Evolutionary conservation across 2,888 invertebrate species (phyloP), one percentile per base, ranked within the genome.

Genomic region (Carabus problematicus): DNA sequence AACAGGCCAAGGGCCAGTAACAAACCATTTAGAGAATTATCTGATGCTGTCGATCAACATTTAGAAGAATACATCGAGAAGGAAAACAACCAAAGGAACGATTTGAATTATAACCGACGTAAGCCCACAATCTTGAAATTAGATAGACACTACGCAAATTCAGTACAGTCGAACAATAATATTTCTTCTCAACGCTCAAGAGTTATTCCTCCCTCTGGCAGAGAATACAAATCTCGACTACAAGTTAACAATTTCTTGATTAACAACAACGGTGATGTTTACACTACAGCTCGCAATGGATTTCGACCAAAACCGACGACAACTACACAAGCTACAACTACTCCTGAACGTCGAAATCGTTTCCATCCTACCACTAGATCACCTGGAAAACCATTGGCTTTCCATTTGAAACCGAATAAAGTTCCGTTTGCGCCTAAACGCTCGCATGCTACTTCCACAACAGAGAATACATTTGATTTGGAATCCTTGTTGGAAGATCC

Each of bases 401-500:
- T 76, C 68, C 74, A 78, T 54, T 60, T 75, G 41, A 75, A 74
- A 63, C 72, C 73, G 1, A 73, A 75, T 29, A 77, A 77, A 61
- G 75, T 74, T 52, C 74, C 73, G 1, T 76, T 77, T 61, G 70
- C 74, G 16, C 74, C 75, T 3, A 77, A 76, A 70, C 74, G 73
- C 52, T 72, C 75, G 6, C 70, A 72, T 47, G 60, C 70, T 29
- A 73, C 74, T 16, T 82, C 84, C 14, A 84, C 71, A 61, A 67
- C 74, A 11, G 73, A 74, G 72, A 76, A 74, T 69, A 71, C 41
- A 52, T 77, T 85, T 73, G 86, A 87, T 75, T 80, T 87, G 73
- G 87, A 86, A 75, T 85, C 87, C 8, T 78, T 87, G 67, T 81
- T 87, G 40, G 87, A 87, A 79, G 87, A 87, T 75, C 85, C 86